Percentiles rank a stretch among this genome's conserved stretches.
phyloP scores from a whole-genome alignment of 1,140 invertebrate genomes.

The Tetraneura akinire region DNA sequence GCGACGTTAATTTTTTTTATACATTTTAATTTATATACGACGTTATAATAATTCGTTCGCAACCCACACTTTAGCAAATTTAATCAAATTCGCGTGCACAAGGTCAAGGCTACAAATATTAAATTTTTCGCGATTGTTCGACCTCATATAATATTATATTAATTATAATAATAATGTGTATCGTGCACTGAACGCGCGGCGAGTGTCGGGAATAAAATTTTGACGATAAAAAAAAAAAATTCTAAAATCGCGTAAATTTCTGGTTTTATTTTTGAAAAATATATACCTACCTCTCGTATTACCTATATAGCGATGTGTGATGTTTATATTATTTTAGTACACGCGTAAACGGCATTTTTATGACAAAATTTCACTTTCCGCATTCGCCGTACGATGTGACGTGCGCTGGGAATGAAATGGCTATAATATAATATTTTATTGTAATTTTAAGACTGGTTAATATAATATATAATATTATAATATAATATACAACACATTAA shows the following conservation, averaged over 20 bases:
- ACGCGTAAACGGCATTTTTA: no score
- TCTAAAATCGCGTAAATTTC: no score
- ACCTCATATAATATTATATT: no score
- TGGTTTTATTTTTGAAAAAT: background rate
- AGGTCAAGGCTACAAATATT: slow-evolving; percentile 17
- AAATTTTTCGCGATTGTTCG: background rate
- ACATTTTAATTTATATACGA: background rate
- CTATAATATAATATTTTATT: no score
- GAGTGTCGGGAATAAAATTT: no score
- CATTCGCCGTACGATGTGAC: background rate
- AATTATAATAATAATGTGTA: no score
- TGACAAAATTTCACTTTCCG: slow-evolving; percentile 21
- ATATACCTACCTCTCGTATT: background rate
- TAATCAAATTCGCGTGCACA: slow-evolving; percentile 14
- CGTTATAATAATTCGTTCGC: background rate
- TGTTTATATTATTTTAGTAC: no score
- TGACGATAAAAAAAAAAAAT: no score
- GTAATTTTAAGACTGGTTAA: slow-evolving; percentile 3
- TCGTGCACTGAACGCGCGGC: no score
- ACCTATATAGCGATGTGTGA: no score
- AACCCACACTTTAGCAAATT: background rate
- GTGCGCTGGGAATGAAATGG: slow-evolving; percentile 22
- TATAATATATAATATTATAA: no score
- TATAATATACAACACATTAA: no score
- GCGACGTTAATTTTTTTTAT: background rate